Percentiles rank a stretch among this genome's conserved stretches.
Conservation (phyloP, 2,797 vertebrate genomes). For the Hylomyscus alleni region DNA sequence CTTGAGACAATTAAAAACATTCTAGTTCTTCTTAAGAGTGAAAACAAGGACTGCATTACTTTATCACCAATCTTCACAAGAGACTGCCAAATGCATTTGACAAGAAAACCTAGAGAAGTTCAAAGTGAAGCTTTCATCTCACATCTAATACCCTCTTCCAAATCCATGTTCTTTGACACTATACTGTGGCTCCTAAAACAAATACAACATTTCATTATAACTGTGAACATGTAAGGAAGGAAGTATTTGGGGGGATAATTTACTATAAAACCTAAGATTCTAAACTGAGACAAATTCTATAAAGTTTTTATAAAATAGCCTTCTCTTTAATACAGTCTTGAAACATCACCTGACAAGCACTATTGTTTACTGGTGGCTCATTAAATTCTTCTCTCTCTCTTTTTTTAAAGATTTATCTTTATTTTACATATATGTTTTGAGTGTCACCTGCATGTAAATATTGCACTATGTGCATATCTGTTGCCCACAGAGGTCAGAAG, state of each 20-base stretch:
- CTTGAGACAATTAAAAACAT: neutral
- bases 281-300: conserved; percentile 42
- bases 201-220: neutral
- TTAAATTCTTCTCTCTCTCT: neutral
- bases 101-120: conserved; percentile 9
- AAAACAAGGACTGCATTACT: conserved; percentile 39
- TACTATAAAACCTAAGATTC: neutral
- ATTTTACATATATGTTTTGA: neutral
- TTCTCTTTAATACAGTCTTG: conserved; percentile 15
- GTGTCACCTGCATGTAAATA: neutral
- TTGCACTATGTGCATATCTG: neutral
- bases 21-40: conserved; percentile 4
- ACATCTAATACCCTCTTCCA: conserved; percentile 14
- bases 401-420: neutral
- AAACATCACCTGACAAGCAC: neutral
- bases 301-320: neutral
- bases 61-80: conserved; percentile 42
- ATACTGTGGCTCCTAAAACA: neutral
- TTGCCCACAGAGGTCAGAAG: neutral
- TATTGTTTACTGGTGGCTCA: neutral
- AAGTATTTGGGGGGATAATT: neutral
- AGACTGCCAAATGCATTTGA: neutral
- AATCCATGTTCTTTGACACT: neutral
- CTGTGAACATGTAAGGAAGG: neutral
- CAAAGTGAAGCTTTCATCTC: conserved; percentile 20